Evolutionary conservation across 2,113 vertebrate species (phyloP).

Genomic region (Ceyx cyanopectus): DNA sequence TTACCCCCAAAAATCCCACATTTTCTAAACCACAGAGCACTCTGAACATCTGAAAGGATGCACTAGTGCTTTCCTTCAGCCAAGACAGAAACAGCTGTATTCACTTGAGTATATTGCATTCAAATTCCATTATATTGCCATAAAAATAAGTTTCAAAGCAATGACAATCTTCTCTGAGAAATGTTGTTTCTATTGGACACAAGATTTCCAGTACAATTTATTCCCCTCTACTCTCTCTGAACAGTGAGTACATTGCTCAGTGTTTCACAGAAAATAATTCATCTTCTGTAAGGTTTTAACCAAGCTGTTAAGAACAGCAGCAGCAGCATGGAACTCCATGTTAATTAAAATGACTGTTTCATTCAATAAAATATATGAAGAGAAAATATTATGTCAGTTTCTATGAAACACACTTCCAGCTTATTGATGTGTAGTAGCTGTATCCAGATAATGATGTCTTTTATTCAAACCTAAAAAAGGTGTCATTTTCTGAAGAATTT

Average conservation of each 20-base stretch:
- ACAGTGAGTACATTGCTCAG: not conserved
- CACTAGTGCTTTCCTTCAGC: not conserved
- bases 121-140: not conserved
- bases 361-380: not conserved
- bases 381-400: accelerated
- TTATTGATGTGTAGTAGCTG: not conserved
- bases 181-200: too few relatives aligned
- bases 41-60: not conserved
- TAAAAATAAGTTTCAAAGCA: not conserved
- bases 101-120: not conserved
- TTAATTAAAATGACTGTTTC: not conserved
- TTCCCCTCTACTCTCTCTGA: not conserved
- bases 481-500: not conserved
- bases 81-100: not conserved
- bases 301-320: not conserved
- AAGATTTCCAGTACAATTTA: not conserved
- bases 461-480: not conserved
- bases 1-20: not conserved
- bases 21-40: not conserved
- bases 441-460: accelerated
- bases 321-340: not conserved
- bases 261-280: not conserved
- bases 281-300: not conserved
- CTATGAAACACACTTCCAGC: not conserved
- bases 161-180: too few relatives aligned